Evolutionary conservation across 2,888 invertebrate genomes (phyloP), one percentile per base, ranked within the genome.

Genomic region (Celastrina argiolus): DNA sequence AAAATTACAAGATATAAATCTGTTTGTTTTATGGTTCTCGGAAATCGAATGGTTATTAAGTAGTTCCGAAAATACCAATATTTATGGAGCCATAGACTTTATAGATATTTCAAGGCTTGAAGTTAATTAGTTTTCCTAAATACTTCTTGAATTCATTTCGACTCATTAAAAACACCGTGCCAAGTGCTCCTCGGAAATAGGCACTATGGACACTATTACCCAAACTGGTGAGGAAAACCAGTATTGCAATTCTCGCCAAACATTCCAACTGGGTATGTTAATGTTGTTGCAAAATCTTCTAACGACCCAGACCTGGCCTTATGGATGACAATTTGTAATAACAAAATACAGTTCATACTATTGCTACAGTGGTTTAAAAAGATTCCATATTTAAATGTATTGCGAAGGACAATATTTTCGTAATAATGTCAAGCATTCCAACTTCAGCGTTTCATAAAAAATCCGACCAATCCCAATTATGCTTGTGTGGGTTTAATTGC

Each of bases 171-270:
- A 26, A 51, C 51, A 12, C 51, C 26, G 61, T 61, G 16, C 2
- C 14, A 61, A 61, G 12, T 39, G 36, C 18, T 36, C 39, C 22
- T 61, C 36, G 18, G 36, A 61, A 61, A 36, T 10, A 59, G 26
- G 26, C 51, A 26, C 26, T 51, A 61, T 39, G 61, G 12, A 12
- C 26, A 26, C 56, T 39, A 61, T 61, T 61, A 12, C 18, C 6
- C 22, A 61, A 61, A 61, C 61, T 39, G 61, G 61, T 61, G 39
- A 22, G 81, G 74, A 83, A 83, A 81, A n/a, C n/a, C n/a, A 75
- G 81, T 85, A 85, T 87, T 85, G 87, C 86, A 88, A 89, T 72
- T 70, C 72, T 74, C 16, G 34, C 61, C 61, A 61, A 61, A 61
- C 61, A 61, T 39, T 61, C 61, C 61, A 22, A 61, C 34, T 51